A percentile compares a stretch with the other conserved stretches of the same genome.
Evolutionary conservation across 2,797 vertebrate species (phyloP).

Genomic region (Phrynocephalus guinanensis): DNA sequence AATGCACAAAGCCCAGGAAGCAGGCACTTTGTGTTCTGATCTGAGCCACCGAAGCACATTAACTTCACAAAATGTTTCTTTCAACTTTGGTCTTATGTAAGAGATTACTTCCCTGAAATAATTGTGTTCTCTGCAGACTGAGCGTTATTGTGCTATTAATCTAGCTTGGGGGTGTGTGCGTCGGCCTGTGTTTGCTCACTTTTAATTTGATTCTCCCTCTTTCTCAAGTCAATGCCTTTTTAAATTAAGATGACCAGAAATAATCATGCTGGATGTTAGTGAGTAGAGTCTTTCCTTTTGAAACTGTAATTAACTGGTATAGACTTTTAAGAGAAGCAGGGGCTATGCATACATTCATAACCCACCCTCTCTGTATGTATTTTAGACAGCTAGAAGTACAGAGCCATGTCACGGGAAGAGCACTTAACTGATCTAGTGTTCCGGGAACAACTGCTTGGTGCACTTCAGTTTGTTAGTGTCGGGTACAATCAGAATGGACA

Average conservation of each 20-base stretch:
- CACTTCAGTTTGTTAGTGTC: background rate
- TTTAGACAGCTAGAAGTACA: background rate
- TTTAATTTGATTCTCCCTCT: conserved; percentile 67
- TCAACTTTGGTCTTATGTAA: conserved; percentile 55
- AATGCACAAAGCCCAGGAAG: background rate
- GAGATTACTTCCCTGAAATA: conserved; percentile 61
- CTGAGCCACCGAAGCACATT: conserved; percentile 45
- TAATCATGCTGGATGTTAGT: conserved; percentile 49
- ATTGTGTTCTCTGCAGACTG: conserved; percentile 53
- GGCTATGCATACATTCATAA: conserved; percentile 5
- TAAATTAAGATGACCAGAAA: conserved; percentile 67
- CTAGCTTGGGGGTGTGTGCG: conserved; percentile 30
- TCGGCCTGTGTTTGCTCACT: conserved; percentile 51
- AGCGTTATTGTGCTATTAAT: conserved; percentile 64
- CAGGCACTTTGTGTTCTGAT: conserved; percentile 20
- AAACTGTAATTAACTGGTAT: conserved; percentile 49
- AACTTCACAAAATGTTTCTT: conserved; percentile 50
- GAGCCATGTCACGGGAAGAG: background rate
- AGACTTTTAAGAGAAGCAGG: conserved; percentile 46
- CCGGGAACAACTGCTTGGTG: background rate
- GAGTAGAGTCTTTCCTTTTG: conserved; percentile 39
- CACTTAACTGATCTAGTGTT: background rate
- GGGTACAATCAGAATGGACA: background rate
- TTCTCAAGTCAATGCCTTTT: conserved; percentile 64
- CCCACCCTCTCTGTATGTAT: background rate